Evolutionary conservation across 2,113 vertebrate species (phyloP), one percentile per base, ranked within the genome.

Genomic region (Brevimyrus niger): DNA sequence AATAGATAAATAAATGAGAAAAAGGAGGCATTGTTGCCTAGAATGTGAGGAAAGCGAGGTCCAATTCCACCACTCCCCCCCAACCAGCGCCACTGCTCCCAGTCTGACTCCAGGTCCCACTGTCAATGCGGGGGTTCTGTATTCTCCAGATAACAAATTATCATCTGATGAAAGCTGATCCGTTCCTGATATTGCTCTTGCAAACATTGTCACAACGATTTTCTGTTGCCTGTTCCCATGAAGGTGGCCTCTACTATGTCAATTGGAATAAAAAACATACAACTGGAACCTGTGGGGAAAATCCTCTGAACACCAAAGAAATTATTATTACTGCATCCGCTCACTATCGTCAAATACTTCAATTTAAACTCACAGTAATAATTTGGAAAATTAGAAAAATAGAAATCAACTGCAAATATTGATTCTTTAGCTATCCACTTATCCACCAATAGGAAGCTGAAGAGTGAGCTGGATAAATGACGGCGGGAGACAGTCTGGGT

Each of bases 101-200:
- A 69, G 61, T 69, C 10, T 69, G 3, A 69, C 61, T 69, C 61
- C 10, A 69, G 61, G 3, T 69, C 27, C 61, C n/a, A 31, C n/a
- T 69, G 61, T 10, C 61, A 69, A 31, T 69, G 13, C 4, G 0
- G 31, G 73, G 73, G 42, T 42, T 42, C 73, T 80, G 13, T 80
- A 80, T 42, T 42, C 73, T 42, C 58, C 55, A 42, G 58, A 85
- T 61, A 73, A 73, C 83, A 69, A 69, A 89, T 89, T 86, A 86
- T 38, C 31, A 9, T 65, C 83, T 86, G 89, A 89, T 89, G 83
- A 58, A 89, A 89, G 83, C 83, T 15, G 89, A 89, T 58, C 89
- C 19, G 46, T 89, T 61, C 73, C 44, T 47, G 44, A 86, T 73
- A 89, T 85, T 86, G 88, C 38, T 19, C 51, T 21, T 11, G 58